Evolutionary conservation across 1,140 invertebrate genomes (phyloP).

Genomic region (Copidosoma floridanum): DNA sequence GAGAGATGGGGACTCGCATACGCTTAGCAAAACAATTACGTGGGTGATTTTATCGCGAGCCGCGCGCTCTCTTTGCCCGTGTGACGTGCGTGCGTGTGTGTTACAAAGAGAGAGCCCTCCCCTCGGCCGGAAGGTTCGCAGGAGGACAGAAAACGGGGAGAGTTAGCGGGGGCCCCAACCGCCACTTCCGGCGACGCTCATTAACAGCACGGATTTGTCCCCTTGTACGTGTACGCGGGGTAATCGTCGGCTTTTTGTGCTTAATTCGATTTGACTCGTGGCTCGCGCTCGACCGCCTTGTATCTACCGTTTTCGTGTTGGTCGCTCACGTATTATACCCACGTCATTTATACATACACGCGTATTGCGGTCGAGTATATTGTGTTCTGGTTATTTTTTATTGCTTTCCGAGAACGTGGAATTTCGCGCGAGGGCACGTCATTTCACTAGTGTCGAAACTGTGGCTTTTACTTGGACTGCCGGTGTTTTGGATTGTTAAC

Average conservation of each 20-base stretch:
- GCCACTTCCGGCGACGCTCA: conserved; percentile 53
- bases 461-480: no score
- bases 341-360: no score
- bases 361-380: no score
- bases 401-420: not conserved
- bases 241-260: conserved; percentile 50
- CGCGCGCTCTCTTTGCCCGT: not conserved
- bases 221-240: conserved; percentile 37
- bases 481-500: no score
- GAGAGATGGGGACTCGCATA: no score
- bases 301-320: no score
- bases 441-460: no score
- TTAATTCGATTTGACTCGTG: conserved; percentile 53
- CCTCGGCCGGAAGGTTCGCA: conserved; percentile 54
- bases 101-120: conserved; percentile 37
- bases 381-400: no score
- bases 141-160: no score
- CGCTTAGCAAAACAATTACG: conserved; percentile 58
- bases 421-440: conserved; percentile 1
- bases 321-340: no score
- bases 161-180: conserved; percentile 19
- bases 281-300: conserved; percentile 17
- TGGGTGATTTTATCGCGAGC: conserved; percentile 54
- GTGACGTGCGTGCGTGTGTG: not conserved
- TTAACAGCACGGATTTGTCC: conserved; percentile 52